A percentile compares a stretch with the other conserved stretches of the same genome.
These are phyloP conservation scores for Boulengeromyrus knoepffleri DNA, from an alignment of 2,113 vertebrate species.

Conservation along the genomic window DNA sequence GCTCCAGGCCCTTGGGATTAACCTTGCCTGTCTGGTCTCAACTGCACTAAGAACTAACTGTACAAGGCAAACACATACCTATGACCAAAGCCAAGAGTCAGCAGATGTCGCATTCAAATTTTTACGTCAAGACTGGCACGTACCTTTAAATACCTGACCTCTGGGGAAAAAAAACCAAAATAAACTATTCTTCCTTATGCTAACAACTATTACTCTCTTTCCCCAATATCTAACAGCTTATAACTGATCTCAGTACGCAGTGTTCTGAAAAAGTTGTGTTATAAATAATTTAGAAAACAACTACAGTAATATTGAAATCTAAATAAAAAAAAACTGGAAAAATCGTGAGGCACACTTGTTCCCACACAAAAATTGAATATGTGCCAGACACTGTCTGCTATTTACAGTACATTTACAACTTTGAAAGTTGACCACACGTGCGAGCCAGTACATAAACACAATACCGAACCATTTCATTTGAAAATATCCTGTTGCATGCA, in stretches of 20 bases:
- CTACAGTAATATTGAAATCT: conserved; percentile 33
- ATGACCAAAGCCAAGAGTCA: neutral
- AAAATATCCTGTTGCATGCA: conserved; percentile 57
- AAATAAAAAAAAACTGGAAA: conserved; percentile 37
- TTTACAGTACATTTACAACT: conserved; percentile 71
- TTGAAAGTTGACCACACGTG: conserved; percentile 62
- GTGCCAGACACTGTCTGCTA: conserved; percentile 58
- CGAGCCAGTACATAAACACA: conserved; percentile 58
- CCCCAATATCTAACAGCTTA: neutral
- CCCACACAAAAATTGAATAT: conserved; percentile 37
- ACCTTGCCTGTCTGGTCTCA: neutral
- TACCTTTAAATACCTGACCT: neutral
- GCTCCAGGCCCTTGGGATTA: neutral
- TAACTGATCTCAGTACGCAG: neutral
- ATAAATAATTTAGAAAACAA: neutral
- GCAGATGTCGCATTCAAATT: neutral
- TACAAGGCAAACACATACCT: neutral
- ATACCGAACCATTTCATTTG: conserved; percentile 60
- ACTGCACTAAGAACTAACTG: neutral
- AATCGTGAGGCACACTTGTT: conserved; percentile 38
- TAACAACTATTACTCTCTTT: neutral
- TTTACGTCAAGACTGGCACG: neutral
- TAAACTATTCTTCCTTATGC: neutral
- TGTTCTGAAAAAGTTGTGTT: neutral
- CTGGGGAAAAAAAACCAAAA: neutral